Percentiles rank a stretch among this genome's conserved stretches.
Evolutionary conservation across 2,888 invertebrate genomes (phyloP).

Genomic region (Agrochola macilenta): DNA sequence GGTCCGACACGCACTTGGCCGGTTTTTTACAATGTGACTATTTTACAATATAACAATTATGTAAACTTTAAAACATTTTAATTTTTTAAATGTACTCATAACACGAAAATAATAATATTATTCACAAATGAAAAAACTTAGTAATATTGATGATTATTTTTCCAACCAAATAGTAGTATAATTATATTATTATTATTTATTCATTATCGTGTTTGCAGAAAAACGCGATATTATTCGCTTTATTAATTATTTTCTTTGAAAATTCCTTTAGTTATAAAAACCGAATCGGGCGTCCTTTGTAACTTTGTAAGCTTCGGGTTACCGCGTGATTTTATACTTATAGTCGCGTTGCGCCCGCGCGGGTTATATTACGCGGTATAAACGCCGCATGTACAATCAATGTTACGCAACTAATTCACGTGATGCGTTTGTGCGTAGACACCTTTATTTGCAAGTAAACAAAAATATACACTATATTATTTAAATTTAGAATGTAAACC

Average conservation of each 20-base stretch:
- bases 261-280: not conserved
- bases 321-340: slow-evolving; percentile 9
- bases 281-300: not conserved
- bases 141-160: not conserved
- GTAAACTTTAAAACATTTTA: not conserved
- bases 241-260: not conserved
- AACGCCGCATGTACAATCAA: slow-evolving; percentile 4
- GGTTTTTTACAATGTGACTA: not conserved
- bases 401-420: slow-evolving; percentile 30
- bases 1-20: too few species aligned
- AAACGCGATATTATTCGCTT: not conserved
- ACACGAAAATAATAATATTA: not conserved
- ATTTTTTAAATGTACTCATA: not conserved
- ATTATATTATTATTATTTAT: not conserved
- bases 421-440: slow-evolving; percentile 14
- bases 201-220: not conserved
- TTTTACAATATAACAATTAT: not conserved
- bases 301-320: slow-evolving; percentile 25
- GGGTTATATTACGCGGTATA: slow-evolving; percentile 39
- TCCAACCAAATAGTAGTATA: not conserved
- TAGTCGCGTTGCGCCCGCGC: slow-evolving; percentile 26
- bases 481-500: not conserved
- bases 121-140: not conserved
- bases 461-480: not conserved
- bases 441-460: slow-evolving; percentile 28